phyloP scores from a whole-genome alignment of 2,888 invertebrate species.

The Cheilosia vulpina region DNA sequence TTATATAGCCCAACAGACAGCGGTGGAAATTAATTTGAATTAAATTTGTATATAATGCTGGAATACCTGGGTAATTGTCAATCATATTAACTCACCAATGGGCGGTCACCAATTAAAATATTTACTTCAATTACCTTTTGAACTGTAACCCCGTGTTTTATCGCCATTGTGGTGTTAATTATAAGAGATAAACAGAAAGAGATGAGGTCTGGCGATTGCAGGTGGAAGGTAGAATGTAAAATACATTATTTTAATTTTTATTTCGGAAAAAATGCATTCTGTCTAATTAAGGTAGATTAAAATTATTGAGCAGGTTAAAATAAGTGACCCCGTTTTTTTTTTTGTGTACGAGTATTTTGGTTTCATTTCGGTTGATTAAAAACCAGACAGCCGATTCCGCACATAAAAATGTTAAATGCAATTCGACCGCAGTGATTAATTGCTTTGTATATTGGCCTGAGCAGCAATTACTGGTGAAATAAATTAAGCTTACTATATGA shows the following conservation, averaged over 20 bases:
- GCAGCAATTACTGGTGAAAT: not conserved
- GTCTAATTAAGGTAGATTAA: conserved; percentile 64
- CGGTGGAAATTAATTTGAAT: conserved; percentile 28
- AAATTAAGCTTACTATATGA: not conserved
- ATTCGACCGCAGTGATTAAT: conserved; percentile 27
- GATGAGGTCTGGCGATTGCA: conserved; percentile 16
- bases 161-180: conserved; percentile 61
- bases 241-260: conserved; percentile 7
- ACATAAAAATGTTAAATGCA: conserved; percentile 8
- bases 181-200: conserved; percentile 52
- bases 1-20: not conserved
- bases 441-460: not conserved
- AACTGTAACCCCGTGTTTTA: conserved; percentile 49
- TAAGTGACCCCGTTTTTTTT: conserved; percentile 34
- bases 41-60: conserved; percentile 49
- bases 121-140: conserved; percentile 62
- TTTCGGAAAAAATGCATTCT: conserved; percentile 49
- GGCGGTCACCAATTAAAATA: conserved; percentile 63
- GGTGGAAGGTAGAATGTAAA: no score
- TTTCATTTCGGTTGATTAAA: conserved; percentile 69
- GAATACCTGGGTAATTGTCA: conserved; percentile 63
- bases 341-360: conserved; percentile 31
- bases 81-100: conserved; percentile 65
- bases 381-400: conserved; percentile 50
- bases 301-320: conserved; percentile 64